Conservation (phyloP, 2,797 vertebrate genomes). For the Peromyscus nudipes region DNA sequence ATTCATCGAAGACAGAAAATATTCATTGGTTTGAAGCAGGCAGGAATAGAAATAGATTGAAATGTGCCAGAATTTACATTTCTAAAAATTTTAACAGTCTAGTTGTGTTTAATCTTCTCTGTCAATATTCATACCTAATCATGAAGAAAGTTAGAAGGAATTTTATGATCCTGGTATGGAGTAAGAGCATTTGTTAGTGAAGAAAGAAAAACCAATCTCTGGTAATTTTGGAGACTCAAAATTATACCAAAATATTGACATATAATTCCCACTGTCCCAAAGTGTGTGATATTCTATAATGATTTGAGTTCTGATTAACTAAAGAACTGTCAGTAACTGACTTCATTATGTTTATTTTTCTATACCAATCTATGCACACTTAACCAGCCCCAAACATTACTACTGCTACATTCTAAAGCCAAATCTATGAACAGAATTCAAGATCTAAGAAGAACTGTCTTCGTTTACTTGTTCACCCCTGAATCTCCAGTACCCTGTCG, state of each 20-base stretch:
- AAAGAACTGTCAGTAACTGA: neutral
- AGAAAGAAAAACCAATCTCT: neutral
- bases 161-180: neutral
- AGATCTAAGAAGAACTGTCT: neutral
- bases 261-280: neutral
- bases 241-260: neutral
- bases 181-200: neutral
- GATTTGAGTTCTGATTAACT: neutral
- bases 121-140: slow-evolving; percentile 24
- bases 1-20: neutral
- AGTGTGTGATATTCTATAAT: neutral
- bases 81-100: neutral
- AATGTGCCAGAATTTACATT: slow-evolving; percentile 44
- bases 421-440: neutral
- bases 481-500: neutral
- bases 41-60: slow-evolving; percentile 40
- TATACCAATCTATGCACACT: neutral
- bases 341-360: neutral
- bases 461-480: neutral
- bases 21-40: neutral
- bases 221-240: neutral
- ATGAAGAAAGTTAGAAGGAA: neutral
- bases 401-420: neutral
- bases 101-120: slow-evolving; percentile 44
- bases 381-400: neutral